phyloP scores from a whole-genome alignment of 2,113 vertebrate species.

The Salvelinus namaycush region DNA sequence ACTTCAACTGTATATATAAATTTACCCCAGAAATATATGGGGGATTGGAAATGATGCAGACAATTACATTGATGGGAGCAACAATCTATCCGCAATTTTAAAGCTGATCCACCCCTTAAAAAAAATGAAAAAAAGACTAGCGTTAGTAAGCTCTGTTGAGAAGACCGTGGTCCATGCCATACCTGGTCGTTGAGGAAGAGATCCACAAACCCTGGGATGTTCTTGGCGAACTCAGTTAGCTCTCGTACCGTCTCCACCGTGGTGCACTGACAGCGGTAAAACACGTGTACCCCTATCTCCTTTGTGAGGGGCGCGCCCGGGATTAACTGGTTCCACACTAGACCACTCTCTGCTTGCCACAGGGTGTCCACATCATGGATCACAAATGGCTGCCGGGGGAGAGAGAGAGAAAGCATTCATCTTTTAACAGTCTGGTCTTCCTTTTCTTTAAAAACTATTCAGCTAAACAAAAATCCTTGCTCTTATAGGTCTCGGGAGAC shows the following conservation, averaged over 20 bases:
- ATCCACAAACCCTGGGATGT: conserved; percentile 91
- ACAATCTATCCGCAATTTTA: too few species aligned
- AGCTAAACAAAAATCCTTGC: too few species aligned
- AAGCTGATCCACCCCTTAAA: too few species aligned
- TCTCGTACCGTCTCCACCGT: conserved; percentile 94
- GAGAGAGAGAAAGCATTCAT: conserved; percentile 7
- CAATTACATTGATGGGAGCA: too few species aligned
- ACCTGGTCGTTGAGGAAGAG: conserved; percentile 96
- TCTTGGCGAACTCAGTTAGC: conserved; percentile 97
- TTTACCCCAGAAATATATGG: too few species aligned
- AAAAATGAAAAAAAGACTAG: too few species aligned
- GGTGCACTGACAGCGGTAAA: conserved; percentile 98
- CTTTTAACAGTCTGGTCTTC: background rate
- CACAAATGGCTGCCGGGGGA: conserved; percentile 86
- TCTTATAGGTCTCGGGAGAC: too few species aligned
- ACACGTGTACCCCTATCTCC: conserved; percentile 95
- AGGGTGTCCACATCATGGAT: conserved; percentile 95
- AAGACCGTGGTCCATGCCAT: background rate
- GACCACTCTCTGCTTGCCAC: conserved; percentile 93
- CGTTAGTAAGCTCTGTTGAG: too few species aligned
- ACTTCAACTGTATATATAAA: too few species aligned
- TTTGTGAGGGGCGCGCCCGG: conserved; percentile 87
- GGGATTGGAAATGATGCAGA: too few species aligned
- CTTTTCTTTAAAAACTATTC: too few species aligned
- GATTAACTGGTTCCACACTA: conserved; percentile 93